These are phyloP conservation scores for Nesometra sesokonis DNA, from an alignment of 35 echinoderm and acorn worm genomes.

Conservation along the genomic window DNA sequence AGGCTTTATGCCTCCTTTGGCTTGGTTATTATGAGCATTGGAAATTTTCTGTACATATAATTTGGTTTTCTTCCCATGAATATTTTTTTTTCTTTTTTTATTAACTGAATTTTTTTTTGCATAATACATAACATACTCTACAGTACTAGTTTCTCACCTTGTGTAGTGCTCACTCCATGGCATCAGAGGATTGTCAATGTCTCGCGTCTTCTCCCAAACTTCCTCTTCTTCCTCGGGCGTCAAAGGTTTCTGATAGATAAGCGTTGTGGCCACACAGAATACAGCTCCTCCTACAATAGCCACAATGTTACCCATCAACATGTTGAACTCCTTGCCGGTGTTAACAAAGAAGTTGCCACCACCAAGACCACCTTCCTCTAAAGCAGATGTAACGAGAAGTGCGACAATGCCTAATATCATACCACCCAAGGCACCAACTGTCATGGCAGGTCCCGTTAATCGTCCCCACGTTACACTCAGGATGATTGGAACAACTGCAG, in stretches of 20 bases:
- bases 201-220: slow-evolving; percentile 87
- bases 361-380: not conserved
- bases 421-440: slow-evolving; percentile 48
- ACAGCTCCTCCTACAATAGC: slow-evolving; percentile 49
- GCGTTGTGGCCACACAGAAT: slow-evolving; percentile 28
- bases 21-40: too few relatives aligned
- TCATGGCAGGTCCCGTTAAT: slow-evolving; percentile 71
- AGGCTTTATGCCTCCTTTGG: too few relatives aligned
- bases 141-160: slow-evolving; percentile 22
- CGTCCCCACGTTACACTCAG: slow-evolving; percentile 69
- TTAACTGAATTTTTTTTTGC: too few relatives aligned
- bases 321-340: slow-evolving; percentile 59
- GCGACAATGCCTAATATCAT: slow-evolving; percentile 42
- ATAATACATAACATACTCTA: too few relatives aligned
- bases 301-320: slow-evolving; percentile 76
- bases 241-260: slow-evolving; percentile 29
- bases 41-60: too few relatives aligned
- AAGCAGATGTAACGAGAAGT: not conserved
- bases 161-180: slow-evolving; percentile 86
- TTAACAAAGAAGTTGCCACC: not conserved
- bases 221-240: slow-evolving; percentile 32
- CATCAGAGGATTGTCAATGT: slow-evolving; percentile 91
- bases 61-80: too few relatives aligned
- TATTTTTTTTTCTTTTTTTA: too few relatives aligned
- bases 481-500: slow-evolving; percentile 64